Evolutionary conservation across 64 coral and sea anemone genomes (phyloP).

Genomic region (Stichodactyla mertensii): DNA sequence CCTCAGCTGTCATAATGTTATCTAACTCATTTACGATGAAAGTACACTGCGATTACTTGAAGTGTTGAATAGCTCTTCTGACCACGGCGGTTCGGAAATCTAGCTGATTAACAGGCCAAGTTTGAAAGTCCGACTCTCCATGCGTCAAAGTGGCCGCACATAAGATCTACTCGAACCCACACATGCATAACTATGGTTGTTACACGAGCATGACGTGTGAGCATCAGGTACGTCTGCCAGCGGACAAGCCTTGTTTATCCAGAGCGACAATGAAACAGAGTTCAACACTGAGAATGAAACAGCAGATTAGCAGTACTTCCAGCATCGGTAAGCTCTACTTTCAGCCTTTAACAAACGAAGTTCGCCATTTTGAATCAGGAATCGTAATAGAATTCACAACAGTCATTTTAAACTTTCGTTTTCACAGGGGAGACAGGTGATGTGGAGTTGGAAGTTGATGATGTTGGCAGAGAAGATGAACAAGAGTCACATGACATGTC

Average conservation of each 20-base stretch:
- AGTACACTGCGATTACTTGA: conserved; percentile 23
- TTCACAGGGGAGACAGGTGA: neutral
- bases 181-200: conserved; percentile 20
- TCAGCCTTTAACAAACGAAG: neutral
- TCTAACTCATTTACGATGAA: conserved; percentile 28
- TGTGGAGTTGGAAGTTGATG: neutral
- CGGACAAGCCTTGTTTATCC: neutral
- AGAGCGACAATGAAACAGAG: neutral
- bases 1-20: conserved; percentile 16
- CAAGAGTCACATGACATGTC: neutral
- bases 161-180: conserved; percentile 13
- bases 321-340: neutral
- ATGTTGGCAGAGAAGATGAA: conserved; percentile 2
- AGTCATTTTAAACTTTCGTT: neutral
- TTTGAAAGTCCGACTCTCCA: conserved; percentile 4
- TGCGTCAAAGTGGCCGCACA: conserved; percentile 27
- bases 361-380: neutral
- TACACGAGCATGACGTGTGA: neutral
- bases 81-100: conserved; percentile 10
- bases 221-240: neutral
- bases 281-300: too few relatives aligned
- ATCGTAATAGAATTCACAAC: neutral
- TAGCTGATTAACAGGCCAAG: conserved; percentile 18
- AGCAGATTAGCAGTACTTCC: neutral
- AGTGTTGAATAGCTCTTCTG: conserved; percentile 28